Percentiles rank a stretch among this genome's conserved stretches.
phyloP scores from a whole-genome alignment of 2,888 invertebrate species.

The Tanytarsus gracilentus region DNA sequence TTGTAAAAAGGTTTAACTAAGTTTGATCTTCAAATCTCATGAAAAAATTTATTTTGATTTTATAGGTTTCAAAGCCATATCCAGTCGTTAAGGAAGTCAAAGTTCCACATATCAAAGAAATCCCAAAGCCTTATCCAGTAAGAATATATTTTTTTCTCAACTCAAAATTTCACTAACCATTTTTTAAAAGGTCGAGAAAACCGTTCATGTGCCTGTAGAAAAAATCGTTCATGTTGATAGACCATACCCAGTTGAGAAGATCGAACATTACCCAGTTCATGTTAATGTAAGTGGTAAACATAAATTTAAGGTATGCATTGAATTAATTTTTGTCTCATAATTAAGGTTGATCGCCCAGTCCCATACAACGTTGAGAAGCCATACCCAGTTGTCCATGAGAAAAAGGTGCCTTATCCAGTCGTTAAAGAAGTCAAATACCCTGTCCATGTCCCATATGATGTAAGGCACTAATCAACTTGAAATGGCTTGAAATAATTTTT shows the following conservation, averaged over 20 bases:
- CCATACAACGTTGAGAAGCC: conserved; percentile 49
- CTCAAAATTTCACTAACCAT: conserved; percentile 53
- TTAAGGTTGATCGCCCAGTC: conserved; percentile 52
- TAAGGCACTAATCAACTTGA: conserved; percentile 50
- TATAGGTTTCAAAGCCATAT: conserved; percentile 54
- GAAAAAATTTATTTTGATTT: conserved; percentile 54
- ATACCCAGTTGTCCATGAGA: conserved; percentile 49
- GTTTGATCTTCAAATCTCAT: conserved; percentile 50
- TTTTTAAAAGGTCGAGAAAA: conserved; percentile 33
- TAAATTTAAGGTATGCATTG: too few relatives aligned
- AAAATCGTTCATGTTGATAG: conserved; percentile 53
- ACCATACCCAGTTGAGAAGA: conserved; percentile 63
- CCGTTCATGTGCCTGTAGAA: conserved; percentile 57
- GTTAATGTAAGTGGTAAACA: too few relatives aligned
- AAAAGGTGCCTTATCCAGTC: conserved; percentile 43
- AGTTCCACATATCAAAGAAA: conserved; percentile 59
- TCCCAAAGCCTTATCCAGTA: conserved; percentile 65
- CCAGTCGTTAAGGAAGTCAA: conserved; percentile 58
- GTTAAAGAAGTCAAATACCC: conserved; percentile 11
- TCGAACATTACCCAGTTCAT: conserved; percentile 34
- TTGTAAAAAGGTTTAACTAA: too few relatives aligned
- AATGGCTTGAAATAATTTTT: too few relatives aligned
- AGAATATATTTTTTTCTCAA: too few relatives aligned
- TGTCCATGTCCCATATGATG: conserved; percentile 50
- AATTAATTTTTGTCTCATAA: too few relatives aligned